phyloP scores from a whole-genome alignment of 2,888 invertebrate species.

The Ligdia adustata region DNA sequence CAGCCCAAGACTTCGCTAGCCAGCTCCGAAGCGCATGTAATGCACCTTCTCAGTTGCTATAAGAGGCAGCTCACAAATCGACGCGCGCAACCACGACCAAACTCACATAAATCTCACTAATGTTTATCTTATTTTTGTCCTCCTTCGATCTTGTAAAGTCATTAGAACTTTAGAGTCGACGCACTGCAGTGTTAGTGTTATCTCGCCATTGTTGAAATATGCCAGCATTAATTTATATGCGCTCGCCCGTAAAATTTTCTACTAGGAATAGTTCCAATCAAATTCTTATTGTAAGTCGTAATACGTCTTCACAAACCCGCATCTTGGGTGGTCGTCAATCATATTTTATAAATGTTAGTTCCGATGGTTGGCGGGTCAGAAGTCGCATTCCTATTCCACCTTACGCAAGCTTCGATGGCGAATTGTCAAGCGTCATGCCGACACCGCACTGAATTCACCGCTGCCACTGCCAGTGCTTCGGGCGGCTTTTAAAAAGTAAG shows the following conservation, averaged over 20 bases:
- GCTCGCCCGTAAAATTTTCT: constrained; percentile 54
- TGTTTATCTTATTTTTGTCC: constrained; percentile 77
- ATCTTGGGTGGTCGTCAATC: constrained; percentile 71
- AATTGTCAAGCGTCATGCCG: constrained; percentile 63
- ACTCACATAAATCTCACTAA: constrained; percentile 80
- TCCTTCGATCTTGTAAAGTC: constrained; percentile 69
- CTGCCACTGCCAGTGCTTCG: constrained; percentile 37
- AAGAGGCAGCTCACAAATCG: constrained; percentile 77
- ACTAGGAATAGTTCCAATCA: constrained; percentile 65
- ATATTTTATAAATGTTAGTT: constrained; percentile 59
- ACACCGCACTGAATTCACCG: constrained; percentile 26
- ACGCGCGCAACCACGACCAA: constrained; percentile 73
- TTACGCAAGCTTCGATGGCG: constrained; percentile 63
- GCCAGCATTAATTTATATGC: constrained; percentile 42
- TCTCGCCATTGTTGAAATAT: constrained; percentile 52
- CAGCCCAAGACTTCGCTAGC: constrained; percentile 47
- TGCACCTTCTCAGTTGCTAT: constrained; percentile 62
- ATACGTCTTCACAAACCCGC: constrained; percentile 52
- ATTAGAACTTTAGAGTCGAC: constrained; percentile 66
- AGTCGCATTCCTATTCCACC: constrained; percentile 60
- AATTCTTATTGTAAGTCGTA: constrained; percentile 66
- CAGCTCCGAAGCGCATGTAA: constrained; percentile 10
- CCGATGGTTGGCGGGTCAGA: constrained; percentile 68
- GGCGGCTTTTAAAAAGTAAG: constrained; percentile 69
- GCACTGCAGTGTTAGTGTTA: constrained; percentile 33